A percentile compares a stretch with the other conserved stretches of the same genome.
phyloP scores from a whole-genome alignment of 2,797 vertebrate genomes.

The Neosilurus hyrtlii region DNA sequence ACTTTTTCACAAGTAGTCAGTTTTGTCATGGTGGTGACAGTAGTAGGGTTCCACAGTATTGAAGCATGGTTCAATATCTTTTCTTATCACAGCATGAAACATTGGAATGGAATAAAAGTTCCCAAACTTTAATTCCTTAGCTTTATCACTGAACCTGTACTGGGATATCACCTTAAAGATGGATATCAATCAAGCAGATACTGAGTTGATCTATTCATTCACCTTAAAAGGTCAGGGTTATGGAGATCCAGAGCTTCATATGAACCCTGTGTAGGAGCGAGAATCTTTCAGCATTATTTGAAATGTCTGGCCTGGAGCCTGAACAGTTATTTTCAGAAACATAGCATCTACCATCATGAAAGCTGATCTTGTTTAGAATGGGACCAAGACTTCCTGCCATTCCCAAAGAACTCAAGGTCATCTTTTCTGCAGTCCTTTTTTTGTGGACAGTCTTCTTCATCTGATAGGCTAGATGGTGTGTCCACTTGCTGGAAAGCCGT shows the following conservation, averaged over 20 bases:
- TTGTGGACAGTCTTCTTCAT: too few species aligned
- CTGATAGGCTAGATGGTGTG: too few species aligned
- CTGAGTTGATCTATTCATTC: neutral
- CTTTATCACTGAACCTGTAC: neutral
- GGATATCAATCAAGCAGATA: neutral
- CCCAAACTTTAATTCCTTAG: neutral
- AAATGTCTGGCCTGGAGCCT: too few species aligned
- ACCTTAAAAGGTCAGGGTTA: neutral
- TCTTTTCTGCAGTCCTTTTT: too few species aligned
- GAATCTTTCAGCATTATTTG: too few species aligned
- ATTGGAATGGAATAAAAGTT: conserved; percentile 5
- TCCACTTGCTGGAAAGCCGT: too few species aligned
- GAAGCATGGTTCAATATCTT: neutral
- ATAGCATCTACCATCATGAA: too few species aligned
- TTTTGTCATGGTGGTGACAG: neutral
- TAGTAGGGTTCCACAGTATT: neutral
- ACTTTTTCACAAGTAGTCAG: neutral
- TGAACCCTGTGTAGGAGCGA: neutral
- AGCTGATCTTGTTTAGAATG: too few species aligned
- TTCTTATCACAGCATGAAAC: neutral
- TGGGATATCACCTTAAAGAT: neutral
- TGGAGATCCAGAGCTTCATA: neutral
- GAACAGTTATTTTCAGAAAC: too few species aligned
- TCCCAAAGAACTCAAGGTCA: too few species aligned
- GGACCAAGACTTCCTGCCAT: too few species aligned